Conservation (phyloP, 2,113 vertebrate species). For the Cynocephalus volans region DNA sequence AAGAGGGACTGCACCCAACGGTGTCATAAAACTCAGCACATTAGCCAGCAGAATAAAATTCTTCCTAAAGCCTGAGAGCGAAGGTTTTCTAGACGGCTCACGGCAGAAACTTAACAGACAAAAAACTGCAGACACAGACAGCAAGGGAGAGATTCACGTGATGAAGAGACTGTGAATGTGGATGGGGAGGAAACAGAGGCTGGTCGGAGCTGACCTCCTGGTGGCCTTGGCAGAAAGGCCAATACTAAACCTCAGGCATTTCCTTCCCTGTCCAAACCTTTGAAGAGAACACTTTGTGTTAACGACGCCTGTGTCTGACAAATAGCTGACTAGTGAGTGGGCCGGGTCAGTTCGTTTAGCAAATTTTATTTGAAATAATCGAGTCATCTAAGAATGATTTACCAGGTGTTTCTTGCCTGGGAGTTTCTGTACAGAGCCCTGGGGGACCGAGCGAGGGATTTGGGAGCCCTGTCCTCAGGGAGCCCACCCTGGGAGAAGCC, state of each 20-base stretch:
- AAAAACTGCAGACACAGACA: background rate
- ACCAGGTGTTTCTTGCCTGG: background rate
- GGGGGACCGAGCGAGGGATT: fast-evolving
- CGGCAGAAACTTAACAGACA: background rate
- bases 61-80: background rate
- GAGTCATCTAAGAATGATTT: background rate
- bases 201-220: background rate
- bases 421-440: background rate
- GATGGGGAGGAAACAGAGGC: background rate
- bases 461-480: background rate
- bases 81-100: background rate
- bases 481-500: background rate
- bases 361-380: background rate
- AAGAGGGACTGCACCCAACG: background rate
- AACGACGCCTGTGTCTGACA: background rate
- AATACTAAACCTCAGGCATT: fast-evolving
- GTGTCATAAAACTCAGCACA: background rate
- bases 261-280: background rate
- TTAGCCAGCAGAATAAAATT: background rate
- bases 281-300: fast-evolving
- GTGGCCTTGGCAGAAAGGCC: background rate
- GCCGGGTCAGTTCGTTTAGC: fast-evolving
- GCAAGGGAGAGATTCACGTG: background rate
- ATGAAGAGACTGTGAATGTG: background rate
- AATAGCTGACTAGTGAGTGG: background rate